Evolutionary conservation across 2,888 invertebrate genomes (phyloP).

Genomic region (Harpalus rufipes): DNA sequence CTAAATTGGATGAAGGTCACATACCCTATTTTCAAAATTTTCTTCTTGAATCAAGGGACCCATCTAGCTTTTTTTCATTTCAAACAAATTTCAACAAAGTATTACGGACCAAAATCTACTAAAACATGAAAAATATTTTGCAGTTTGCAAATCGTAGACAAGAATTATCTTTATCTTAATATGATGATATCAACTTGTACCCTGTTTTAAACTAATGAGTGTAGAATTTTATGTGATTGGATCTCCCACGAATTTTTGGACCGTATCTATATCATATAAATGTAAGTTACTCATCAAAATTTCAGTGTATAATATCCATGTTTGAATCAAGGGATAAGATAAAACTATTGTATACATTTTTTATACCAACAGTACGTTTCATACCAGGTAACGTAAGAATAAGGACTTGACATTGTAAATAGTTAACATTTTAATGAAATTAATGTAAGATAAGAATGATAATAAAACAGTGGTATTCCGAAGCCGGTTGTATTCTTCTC

Average conservation of each 20-base stretch:
- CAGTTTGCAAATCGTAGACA: slow-evolving; percentile 11
- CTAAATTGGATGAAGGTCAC: too few relatives aligned
- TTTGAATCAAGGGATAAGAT: slow-evolving; percentile 24
- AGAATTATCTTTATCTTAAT: neutral
- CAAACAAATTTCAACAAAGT: neutral
- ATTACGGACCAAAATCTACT: slow-evolving; percentile 30
- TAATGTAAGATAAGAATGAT: slow-evolving; percentile 65
- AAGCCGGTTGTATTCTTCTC: slow-evolving; percentile 27
- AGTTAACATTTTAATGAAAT: slow-evolving; percentile 62
- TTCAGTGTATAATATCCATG: slow-evolving; percentile 47
- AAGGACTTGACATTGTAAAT: slow-evolving; percentile 61
- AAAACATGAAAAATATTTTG: slow-evolving; percentile 21
- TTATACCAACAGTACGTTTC: slow-evolving; percentile 47
- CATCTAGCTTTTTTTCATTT: neutral
- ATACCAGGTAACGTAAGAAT: slow-evolving; percentile 42
- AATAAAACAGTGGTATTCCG: slow-evolving; percentile 64
- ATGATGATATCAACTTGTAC: neutral
- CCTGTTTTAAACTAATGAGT: neutral
- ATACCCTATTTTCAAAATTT: neutral
- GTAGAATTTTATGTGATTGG: slow-evolving; percentile 13
- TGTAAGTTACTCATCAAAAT: slow-evolving; percentile 44
- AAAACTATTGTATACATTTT: slow-evolving; percentile 32
- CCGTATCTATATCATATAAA: slow-evolving; percentile 13
- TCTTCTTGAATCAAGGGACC: slow-evolving; percentile 4
- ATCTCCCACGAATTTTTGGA: slow-evolving; percentile 14